Percentiles rank a stretch among this genome's conserved stretches.
phyloP scores from a whole-genome alignment of 2,888 invertebrate genomes.

The Drosophila prostipennis region DNA sequence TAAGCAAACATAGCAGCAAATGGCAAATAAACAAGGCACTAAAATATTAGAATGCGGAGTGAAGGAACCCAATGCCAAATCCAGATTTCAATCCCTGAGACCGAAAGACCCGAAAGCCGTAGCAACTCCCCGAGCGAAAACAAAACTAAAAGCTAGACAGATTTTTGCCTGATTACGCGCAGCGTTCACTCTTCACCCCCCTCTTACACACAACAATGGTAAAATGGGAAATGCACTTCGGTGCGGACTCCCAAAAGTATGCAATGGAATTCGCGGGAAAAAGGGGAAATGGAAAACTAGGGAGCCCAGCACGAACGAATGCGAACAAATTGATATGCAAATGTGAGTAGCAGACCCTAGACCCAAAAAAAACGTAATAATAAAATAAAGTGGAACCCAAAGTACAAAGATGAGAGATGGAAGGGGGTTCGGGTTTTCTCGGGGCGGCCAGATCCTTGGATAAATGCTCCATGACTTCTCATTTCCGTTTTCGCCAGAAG shows the following conservation, averaged over 20 bases:
- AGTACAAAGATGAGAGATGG: conserved; percentile 16
- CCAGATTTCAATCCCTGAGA: conserved; percentile 16
- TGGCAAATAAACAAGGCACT: conserved; percentile 66
- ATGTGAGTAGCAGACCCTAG: conserved; percentile 53
- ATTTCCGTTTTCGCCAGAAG: conserved; percentile 45
- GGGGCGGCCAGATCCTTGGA: conserved; percentile 22
- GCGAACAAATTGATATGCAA: conserved; percentile 76
- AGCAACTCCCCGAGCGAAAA: conserved; percentile 27
- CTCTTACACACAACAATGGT: conserved; percentile 25
- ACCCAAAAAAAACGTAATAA: conserved; percentile 41
- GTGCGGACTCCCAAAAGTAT: conserved; percentile 40
- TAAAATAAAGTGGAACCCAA: conserved; percentile 46
- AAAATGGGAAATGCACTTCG: conserved; percentile 49
- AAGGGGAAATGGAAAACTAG: not conserved
- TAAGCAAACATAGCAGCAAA: conserved; percentile 45
- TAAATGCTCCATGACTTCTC: conserved; percentile 51
- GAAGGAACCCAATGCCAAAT: conserved; percentile 1
- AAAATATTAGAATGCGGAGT: conserved; percentile 50
- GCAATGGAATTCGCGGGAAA: conserved; percentile 17
- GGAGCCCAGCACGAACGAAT: conserved; percentile 57
- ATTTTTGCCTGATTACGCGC: conserved; percentile 55
- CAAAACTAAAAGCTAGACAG: conserved; percentile 51
- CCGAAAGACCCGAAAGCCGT: conserved; percentile 10
- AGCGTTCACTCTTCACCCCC: not conserved
- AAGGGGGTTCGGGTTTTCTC: not conserved